phyloP scores from a whole-genome alignment of 2,888 invertebrate genomes.

The Xiphydria camelus region DNA sequence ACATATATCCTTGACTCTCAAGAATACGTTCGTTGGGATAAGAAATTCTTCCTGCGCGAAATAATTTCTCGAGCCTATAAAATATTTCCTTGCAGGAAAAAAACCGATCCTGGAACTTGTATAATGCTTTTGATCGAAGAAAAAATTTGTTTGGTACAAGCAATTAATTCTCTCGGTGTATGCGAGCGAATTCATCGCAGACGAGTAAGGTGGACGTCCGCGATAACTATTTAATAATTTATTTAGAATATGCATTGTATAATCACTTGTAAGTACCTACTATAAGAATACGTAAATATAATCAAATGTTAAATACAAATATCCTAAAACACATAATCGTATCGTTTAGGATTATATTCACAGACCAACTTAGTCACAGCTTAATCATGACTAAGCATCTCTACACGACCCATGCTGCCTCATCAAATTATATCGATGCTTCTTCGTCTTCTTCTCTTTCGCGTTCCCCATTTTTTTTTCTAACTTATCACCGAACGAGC shows the following conservation, averaged over 20 bases:
- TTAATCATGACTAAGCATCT: constrained; percentile 4
- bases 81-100: no score
- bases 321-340: constrained; percentile 35
- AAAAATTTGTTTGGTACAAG: no score
- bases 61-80: no score
- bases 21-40: no score
- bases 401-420: constrained; percentile 1
- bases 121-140: no score
- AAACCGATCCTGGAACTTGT: no score
- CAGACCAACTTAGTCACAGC: constrained; percentile 25
- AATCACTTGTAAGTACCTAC: constrained; percentile 37
- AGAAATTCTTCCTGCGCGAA: no score
- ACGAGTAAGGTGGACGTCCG: no score
- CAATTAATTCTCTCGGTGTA: no score
- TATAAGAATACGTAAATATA: constrained; percentile 25
- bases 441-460: neutral
- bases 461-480: neutral
- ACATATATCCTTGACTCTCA: no score
- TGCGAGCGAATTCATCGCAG: no score
- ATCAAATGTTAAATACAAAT: constrained; percentile 31
- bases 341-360: constrained; percentile 31
- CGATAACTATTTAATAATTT: constrained; percentile 36
- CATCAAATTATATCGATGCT: constrained; percentile 1
- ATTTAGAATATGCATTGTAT: constrained; percentile 35
- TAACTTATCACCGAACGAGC: neutral